These are phyloP conservation scores for Plecotus auritus DNA, from an alignment of 2,113 vertebrate genomes.

Conservation along the genomic window DNA sequence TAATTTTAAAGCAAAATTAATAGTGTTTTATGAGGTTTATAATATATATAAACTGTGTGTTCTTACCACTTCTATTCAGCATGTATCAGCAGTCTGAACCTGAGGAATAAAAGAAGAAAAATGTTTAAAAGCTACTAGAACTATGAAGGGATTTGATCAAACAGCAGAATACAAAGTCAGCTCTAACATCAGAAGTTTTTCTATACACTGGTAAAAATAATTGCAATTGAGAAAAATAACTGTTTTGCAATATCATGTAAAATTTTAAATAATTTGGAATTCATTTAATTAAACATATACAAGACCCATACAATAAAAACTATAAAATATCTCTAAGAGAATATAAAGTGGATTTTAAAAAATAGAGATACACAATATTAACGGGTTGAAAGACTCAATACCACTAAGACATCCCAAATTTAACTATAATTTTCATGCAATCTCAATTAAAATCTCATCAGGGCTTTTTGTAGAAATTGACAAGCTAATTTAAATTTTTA, in stretches of 20 bases:
- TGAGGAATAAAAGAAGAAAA: not conserved
- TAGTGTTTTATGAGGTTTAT: not conserved
- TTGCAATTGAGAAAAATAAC: not conserved
- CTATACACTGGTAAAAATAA: not conserved
- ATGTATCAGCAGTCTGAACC: not conserved
- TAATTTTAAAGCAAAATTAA: not conserved
- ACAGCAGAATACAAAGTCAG: not conserved
- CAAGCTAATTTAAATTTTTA: not conserved
- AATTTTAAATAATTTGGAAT: not conserved
- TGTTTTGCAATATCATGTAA: not conserved
- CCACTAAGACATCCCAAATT: not conserved
- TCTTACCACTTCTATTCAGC: not conserved
- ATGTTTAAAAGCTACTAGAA: not conserved
- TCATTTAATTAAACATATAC: not conserved
- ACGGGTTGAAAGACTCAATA: not conserved
- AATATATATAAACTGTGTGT: not conserved
- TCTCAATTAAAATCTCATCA: not conserved
- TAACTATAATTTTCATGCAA: not conserved
- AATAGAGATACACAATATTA: not conserved
- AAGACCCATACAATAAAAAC: not conserved
- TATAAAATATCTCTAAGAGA: not conserved
- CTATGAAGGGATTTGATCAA: not conserved
- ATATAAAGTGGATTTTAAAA: not conserved
- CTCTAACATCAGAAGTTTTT: not conserved
- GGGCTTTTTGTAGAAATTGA: not conserved